A percentile compares a stretch with the other conserved stretches of the same genome.
These are phyloP conservation scores for Neodiprion lecontei DNA, from an alignment of 1,140 invertebrate species.

Conservation along the genomic window DNA sequence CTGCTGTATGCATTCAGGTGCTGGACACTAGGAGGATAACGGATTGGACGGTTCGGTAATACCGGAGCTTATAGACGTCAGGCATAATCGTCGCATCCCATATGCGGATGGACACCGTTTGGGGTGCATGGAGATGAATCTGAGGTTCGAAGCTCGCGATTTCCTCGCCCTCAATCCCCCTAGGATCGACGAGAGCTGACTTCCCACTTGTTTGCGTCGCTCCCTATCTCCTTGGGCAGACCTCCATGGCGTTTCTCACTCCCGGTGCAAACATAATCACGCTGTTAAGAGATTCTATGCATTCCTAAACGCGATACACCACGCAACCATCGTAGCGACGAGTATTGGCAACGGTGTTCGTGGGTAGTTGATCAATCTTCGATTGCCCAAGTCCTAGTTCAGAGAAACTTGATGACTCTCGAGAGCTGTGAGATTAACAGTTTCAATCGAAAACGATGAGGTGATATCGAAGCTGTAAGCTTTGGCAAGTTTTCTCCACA, in stretches of 20 bases:
- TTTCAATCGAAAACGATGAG: no score
- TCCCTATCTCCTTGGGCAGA: neutral
- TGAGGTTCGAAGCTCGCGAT: neutral
- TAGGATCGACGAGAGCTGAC: neutral
- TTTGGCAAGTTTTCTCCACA: no score
- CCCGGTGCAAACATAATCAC: neutral
- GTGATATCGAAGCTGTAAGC: no score
- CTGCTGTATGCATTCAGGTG: constrained; percentile 34
- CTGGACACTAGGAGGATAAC: constrained; percentile 29
- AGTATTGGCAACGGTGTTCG: no score
- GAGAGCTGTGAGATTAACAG: no score
- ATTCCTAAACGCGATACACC: no score
- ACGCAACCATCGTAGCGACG: no score
- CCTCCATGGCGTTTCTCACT: neutral
- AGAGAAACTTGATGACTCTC: no score
- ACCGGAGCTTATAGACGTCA: constrained; percentile 32
- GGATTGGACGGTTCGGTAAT: constrained; percentile 37
- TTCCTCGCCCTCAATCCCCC: neutral
- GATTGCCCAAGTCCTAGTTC: no score
- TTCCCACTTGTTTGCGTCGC: neutral
- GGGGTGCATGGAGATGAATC: constrained; percentile 2
- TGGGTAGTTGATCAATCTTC: no score
- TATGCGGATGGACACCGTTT: constrained; percentile 18
- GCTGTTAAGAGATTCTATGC: neutral
- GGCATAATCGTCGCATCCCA: constrained; percentile 39